These are phyloP conservation scores for Resseliella maxima DNA, from an alignment of 2,888 invertebrate species.

Conservation along the genomic window DNA sequence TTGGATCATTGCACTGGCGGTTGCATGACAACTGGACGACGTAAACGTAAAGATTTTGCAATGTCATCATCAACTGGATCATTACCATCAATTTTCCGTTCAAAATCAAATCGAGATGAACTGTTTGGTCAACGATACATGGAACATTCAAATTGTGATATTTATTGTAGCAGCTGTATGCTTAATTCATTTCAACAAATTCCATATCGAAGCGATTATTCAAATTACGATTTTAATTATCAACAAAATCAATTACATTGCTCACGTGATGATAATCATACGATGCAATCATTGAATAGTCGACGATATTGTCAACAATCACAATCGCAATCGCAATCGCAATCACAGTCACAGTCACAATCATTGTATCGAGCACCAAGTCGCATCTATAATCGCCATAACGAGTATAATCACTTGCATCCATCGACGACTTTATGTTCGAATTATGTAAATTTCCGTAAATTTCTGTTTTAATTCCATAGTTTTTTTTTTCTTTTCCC, in stretches of 20 bases:
- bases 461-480: constrained; percentile 29
- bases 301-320: constrained; percentile 5
- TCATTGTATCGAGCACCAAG: constrained; percentile 57
- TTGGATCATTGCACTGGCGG: constrained; percentile 31
- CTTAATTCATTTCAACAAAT: not conserved
- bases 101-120: constrained; percentile 19
- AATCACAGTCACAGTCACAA: not conserved
- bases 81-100: constrained; percentile 12
- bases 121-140: not conserved
- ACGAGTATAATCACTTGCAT: constrained; percentile 41
- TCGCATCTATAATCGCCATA: constrained; percentile 59
- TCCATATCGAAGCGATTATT: not conserved
- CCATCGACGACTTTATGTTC: constrained; percentile 51
- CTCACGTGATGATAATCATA: constrained; percentile 17
- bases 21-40: constrained; percentile 34
- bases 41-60: constrained; percentile 22
- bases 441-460: constrained; percentile 55
- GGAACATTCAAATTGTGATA: constrained; percentile 53
- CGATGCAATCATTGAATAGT: not conserved
- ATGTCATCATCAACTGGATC: constrained; percentile 41
- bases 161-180: constrained; percentile 43
- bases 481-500: not conserved
- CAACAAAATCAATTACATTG: not conserved
- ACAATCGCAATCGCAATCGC: not conserved
- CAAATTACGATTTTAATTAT: constrained; percentile 35